Evolutionary conservation across 2,888 invertebrate species (phyloP), one percentile per base, ranked within the genome.

Genomic region (Phasia obesa): DNA sequence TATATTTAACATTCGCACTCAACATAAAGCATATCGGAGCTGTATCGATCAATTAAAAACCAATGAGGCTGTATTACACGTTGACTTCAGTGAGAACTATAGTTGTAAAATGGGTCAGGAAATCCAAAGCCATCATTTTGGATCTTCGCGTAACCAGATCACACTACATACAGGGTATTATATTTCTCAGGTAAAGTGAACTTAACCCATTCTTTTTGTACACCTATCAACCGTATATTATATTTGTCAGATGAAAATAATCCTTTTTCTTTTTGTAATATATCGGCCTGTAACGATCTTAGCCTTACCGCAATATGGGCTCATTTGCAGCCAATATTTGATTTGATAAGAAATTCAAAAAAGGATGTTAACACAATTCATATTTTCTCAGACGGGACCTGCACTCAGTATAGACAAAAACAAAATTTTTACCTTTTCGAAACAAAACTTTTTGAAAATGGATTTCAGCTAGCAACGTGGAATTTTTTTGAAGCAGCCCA

Each of bases 41-140:
- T 51, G 25, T 51, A 69, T 69, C 69, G 69, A 55, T 69, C 69
- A 69, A 69, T 69, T 69, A 69, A 69, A 69, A 69, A 69, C 69
- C 69, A 69, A 69, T 69, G 69, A 69, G 42, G 69, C 69, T 69
- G 69, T 69, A 69, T 69, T 69, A 69, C 55, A 69, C 55, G 51
- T 65, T 35, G 51, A 65, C 65, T 65, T 65, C 49, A 65, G 49
- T 65, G 49, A 65, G 65, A 65, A 67, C 53, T 69, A 62, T 62
- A 55, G 69, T 69, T 69, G 25, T 69, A 55, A 69, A 69, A 69
- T 69, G 55, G 69, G 69, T 55, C 69, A 69, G 55, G 69, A 69
- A 69, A 69, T 69, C 69, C 69, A 69, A 69, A 69, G 69, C 55
- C 69, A 69, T 69, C 69, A 69, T 69, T 69, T 69, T 69, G 69